Evolutionary conservation across 2,113 vertebrate genomes (phyloP), one percentile per base, ranked within the genome.

Genomic region (Microcebus lehilahytsara): DNA sequence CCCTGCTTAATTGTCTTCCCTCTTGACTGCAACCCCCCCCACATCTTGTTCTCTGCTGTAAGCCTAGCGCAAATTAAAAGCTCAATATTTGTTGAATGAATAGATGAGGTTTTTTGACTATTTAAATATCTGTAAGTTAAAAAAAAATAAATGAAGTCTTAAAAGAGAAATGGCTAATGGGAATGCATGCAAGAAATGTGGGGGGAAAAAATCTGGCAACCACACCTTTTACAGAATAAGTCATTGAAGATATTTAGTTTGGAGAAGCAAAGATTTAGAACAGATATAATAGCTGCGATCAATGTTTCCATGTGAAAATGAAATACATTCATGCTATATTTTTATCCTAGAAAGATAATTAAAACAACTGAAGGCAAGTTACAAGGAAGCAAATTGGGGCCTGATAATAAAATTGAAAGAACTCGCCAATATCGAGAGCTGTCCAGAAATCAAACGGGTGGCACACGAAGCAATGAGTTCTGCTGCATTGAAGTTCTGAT

Each of bases 21-120:
- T 85, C 42, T 32, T n/a, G 49, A 16, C 25, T 58, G 22, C 13
- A 69, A 87, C n/a, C n/a, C 37, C 37, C 19, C 64, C 60, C 12
- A 58, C 6, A 14, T 77, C 32, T 23, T 34, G 62, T 58, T 81
- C 89, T 77, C 60, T 89, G 60, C 40, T 86, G 12, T 62, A 25
- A 13, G 25, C 74, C 34, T 53, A 56, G 34, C 19, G 49, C 32
- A 13, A 6, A 85, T 42, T 9, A n/a, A 37, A 60, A 46, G 30
- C n/a, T 69, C 67, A 92, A 37, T 81, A 94, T 53, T 87, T 62
- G 23, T 67, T 94, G 22, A 84, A 83, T 51, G 37, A 94, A 87
- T 69, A 92, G 56, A 53, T 72, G 20, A 60, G 46, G 10, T 60
- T 64, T 64, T 64, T 30, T 46, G 27, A 64, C 62, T 64, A 64